Conservation (phyloP, 2,113 vertebrate genomes). For the Pogona vitticeps region DNA sequence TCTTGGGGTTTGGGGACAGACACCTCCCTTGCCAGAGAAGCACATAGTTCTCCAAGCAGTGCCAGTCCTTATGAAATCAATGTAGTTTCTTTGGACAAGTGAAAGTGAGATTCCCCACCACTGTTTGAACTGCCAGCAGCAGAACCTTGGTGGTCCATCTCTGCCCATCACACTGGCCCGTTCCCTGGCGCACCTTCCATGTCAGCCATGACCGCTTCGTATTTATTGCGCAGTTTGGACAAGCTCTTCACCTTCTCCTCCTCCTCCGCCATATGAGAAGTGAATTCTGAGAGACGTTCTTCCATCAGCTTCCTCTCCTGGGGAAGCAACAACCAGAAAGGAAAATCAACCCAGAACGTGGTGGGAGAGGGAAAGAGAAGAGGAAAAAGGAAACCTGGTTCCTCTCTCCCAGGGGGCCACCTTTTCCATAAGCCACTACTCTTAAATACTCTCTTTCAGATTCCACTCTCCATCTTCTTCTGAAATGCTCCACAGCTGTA, state of each 20-base stretch:
- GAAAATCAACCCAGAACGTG: neutral
- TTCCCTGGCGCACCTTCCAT: slow-evolving; percentile 81
- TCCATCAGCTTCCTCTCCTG: slow-evolving; percentile 89
- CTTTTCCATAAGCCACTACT: no score
- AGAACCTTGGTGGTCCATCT: neutral
- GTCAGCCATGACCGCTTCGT: slow-evolving; percentile 87
- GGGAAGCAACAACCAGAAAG: neutral
- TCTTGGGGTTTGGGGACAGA: neutral
- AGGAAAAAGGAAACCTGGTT: neutral
- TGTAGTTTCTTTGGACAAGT: no score
- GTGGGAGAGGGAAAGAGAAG: neutral
- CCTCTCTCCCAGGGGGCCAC: no score
- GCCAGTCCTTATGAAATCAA: no score
- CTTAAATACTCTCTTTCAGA: no score
- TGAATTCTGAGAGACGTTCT: slow-evolving; percentile 85
- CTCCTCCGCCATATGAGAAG: slow-evolving; percentile 86
- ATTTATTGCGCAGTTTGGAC: slow-evolving; percentile 89
- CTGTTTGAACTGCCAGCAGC: neutral
- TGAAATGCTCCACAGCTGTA: no score
- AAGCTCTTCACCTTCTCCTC: slow-evolving; percentile 92
- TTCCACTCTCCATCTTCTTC: no score
- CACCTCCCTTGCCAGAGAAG: neutral
- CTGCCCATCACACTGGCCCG: neutral
- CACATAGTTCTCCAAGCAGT: no score
- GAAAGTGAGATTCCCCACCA: neutral